Conservation (phyloP, 2,113 vertebrate species). For the Vulpes lagopus region DNA sequence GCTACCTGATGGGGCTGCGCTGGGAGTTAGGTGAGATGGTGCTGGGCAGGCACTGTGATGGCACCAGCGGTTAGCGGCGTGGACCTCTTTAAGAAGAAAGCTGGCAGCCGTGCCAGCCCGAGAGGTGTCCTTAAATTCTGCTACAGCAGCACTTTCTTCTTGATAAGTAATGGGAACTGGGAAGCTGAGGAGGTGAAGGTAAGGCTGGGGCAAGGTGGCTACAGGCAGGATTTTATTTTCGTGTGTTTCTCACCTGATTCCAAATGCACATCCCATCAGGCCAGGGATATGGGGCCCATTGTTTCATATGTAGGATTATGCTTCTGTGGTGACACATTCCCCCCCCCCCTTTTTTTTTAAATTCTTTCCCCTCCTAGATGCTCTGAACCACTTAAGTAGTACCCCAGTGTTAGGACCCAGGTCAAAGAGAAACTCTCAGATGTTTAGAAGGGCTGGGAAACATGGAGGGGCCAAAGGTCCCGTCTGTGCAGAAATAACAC, state of each 20-base stretch:
- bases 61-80: rapidly evolving
- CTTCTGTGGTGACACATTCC: not conserved
- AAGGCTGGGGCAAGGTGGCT: constrained; percentile 22
- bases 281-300: not conserved
- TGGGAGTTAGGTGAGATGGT: not conserved
- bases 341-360: not conserved
- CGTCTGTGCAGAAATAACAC: not conserved
- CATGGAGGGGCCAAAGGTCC: not conserved
- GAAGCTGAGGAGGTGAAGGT: constrained; percentile 2
- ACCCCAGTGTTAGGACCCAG: not conserved
- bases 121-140: constrained; percentile 34
- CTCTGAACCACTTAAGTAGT: not conserved
- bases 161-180: constrained; percentile 12
- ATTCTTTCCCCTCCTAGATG: not conserved
- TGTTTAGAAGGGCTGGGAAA: not conserved
- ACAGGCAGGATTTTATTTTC: not conserved
- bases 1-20: not conserved
- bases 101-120: not conserved
- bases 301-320: not conserved
- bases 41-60: not conserved
- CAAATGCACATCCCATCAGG: not conserved
- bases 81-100: not conserved
- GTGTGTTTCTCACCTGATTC: constrained; percentile 31
- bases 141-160: not conserved
- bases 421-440: not conserved